Evolutionary conservation across 1,140 invertebrate species (phyloP), one percentile per base, ranked within the genome.

Genomic region (Saccostrea cuccullata): DNA sequence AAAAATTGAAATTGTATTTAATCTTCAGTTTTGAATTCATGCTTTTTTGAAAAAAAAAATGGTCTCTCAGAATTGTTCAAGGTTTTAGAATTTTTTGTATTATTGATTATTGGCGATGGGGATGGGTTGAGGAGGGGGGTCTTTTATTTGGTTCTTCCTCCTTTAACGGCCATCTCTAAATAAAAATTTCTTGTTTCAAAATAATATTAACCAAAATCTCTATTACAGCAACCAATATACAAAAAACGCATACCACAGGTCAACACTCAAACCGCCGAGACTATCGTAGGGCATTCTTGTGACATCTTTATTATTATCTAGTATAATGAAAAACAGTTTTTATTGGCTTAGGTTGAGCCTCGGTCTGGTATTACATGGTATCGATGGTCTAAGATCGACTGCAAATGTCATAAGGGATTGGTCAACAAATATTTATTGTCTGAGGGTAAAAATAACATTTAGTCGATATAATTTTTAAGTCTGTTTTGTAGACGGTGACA

Each of bases 291-390:
- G 30, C 70, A 26, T 12, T 15, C 26, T 11, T 5, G 26, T 77
- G 70, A 77, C 70, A 77, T 77, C 12, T 77, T 77, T 77, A 77
- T 77, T 77, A 26, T 26, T 36, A 77, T 77, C 23, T 15, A 77
- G 70, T 77, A 77, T 36, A 36, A 77, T 77, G 70, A 77, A 77
- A 67, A 77, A 36, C 70, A 13, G 70, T 77, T 77, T 73, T 30
- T 77, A 77, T 36, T 15, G 26, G 70, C 9, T 36, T 13, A 30
- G 1, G 70, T 36, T 77, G 26, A 30, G 26, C 70, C n/a, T 15
- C 23, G 70, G 70, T 77, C 70, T 77, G 70, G 30, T 77, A 17
- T 77, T 40, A 77, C 70, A 77, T 77, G 70, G 23, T 77, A 17
- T 77, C 26, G 30, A 26, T 77, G 70, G 26, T 30, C 70, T 30